These are phyloP conservation scores for Thamnaconus septentrionalis DNA, from an alignment of 2,113 vertebrate species.

Conservation along the genomic window DNA sequence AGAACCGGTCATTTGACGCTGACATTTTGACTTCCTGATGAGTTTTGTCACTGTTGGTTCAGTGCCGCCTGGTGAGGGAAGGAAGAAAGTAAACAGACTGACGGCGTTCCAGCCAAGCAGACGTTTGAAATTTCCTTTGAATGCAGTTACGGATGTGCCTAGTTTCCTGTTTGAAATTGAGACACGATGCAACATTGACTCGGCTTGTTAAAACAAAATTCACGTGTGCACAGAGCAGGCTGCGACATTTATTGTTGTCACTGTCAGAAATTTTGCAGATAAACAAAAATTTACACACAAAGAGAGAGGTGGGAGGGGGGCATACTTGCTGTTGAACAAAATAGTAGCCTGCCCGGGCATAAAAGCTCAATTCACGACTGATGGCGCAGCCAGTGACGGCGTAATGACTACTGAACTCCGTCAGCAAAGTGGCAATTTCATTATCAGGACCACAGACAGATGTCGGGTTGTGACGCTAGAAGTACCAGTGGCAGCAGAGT, in stretches of 20 bases:
- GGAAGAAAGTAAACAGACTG: neutral
- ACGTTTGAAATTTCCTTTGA: too few species aligned
- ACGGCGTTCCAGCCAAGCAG: too few species aligned
- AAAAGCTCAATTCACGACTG: slow-evolving; percentile 39
- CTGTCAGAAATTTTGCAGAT: neutral
- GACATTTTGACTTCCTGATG: neutral
- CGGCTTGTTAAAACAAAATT: neutral
- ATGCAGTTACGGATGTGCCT: slow-evolving; percentile 4
- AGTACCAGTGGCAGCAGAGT: slow-evolving; percentile 29
- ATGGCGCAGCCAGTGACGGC: slow-evolving; percentile 45
- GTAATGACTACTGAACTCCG: slow-evolving; percentile 52
- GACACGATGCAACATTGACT: slow-evolving; percentile 22
- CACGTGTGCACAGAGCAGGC: neutral
- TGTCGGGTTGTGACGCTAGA: slow-evolving; percentile 30
- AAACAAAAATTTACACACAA: slow-evolving; percentile 24
- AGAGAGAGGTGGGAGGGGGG: slow-evolving; percentile 10
- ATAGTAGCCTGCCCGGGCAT: slow-evolving; percentile 37
- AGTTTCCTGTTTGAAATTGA: slow-evolving; percentile 12
- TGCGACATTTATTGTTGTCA: slow-evolving; percentile 17
- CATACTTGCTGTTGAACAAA: slow-evolving; percentile 15
- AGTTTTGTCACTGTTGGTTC: neutral
- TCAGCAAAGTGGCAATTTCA: slow-evolving; percentile 47
- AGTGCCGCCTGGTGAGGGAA: neutral
- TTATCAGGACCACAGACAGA: slow-evolving; percentile 31
- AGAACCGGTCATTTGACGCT: neutral